Base-by-base conservation (phyloP, 2,888 invertebrate genomes). In the Orthosia gracilis region DNA sequence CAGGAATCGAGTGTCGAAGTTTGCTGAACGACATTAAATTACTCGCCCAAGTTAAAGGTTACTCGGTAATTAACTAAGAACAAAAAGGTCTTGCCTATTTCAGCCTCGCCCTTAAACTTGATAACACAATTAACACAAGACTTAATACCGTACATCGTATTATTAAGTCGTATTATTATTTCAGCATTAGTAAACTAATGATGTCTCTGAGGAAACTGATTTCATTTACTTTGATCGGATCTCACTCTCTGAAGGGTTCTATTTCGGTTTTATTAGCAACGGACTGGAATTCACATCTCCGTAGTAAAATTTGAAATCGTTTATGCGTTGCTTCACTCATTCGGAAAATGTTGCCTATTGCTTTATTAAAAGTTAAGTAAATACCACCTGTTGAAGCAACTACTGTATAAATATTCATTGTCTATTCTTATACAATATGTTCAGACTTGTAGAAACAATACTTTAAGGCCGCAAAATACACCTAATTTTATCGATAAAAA, bases 1-100 rank as follows among this genome's bases (percentile, higher is more conserved):
- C 79, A 78, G 73, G 73, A 85, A 87, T 84, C 82, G 78, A 76
- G 79, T 78, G 67, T 74, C 80, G 77, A 89, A 90, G 88, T 91
- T 91, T 90, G 87, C 86, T 90, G 89, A 91, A 88, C 88, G 91
- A 88, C 88, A 87, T 89, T 85, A 88, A 87, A 89, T 88, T 88
- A 88, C 88, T 87, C 78, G 75, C 50, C 69, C 31, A 84, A 90
- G 85, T 88, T 87, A 90, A 88, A 87, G 86, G 87, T 89, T 82
- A 88, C 80, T 79, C 67, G 73, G 85, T 87, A 87, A 89, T 87
- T 89, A 87, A 85, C 79, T 81, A 76, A 69, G 74, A 80, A 83
- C 82, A 87, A 89, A 90, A 90, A 89, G 84, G 84, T 78, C 75
- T 85, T 68, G 64, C 69, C 69, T 80, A 73, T 83, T 85, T 69